Evolutionary conservation across 2,113 vertebrate species (phyloP).

Genomic region (Microtus richardsoni): DNA sequence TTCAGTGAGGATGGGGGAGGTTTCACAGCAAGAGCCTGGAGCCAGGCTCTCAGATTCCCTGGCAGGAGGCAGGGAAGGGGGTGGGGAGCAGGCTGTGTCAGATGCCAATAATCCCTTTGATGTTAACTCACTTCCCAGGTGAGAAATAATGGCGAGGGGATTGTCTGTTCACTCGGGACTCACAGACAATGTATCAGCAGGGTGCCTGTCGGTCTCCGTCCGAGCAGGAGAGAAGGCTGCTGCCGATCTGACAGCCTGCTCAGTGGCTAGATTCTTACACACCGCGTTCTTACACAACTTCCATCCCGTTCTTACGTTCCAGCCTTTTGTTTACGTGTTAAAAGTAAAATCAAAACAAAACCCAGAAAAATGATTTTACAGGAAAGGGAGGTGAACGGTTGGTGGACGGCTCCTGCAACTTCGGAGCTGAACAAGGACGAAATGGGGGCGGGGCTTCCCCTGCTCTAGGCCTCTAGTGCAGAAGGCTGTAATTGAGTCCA

Average conservation of each 20-base stretch:
- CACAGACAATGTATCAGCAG: background rate
- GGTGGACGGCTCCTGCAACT: background rate
- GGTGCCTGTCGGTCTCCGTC: background rate
- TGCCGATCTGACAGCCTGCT: background rate
- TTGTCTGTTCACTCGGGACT: background rate
- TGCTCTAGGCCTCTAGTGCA: no score
- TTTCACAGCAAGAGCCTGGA: background rate
- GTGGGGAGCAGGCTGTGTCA: conserved; percentile 9
- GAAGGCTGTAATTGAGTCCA: background rate
- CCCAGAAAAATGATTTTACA: background rate
- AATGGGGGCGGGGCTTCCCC: no score
- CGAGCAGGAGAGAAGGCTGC: background rate
- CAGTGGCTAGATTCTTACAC: background rate
- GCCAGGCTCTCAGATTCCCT: background rate
- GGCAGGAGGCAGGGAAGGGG: conserved; percentile 11
- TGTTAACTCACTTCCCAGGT: conserved; percentile 26
- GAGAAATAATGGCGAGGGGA: background rate
- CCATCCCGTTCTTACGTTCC: no score
- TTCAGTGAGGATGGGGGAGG: background rate
- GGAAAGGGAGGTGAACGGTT: background rate
- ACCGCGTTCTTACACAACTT: background rate
- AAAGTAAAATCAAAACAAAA: background rate
- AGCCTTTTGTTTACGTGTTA: background rate
- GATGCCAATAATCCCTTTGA: conserved; percentile 14
- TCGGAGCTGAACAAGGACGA: background rate